Evolutionary conservation across 2,113 vertebrate species (phyloP).

Genomic region (Myanophis thanlyinensis): DNA sequence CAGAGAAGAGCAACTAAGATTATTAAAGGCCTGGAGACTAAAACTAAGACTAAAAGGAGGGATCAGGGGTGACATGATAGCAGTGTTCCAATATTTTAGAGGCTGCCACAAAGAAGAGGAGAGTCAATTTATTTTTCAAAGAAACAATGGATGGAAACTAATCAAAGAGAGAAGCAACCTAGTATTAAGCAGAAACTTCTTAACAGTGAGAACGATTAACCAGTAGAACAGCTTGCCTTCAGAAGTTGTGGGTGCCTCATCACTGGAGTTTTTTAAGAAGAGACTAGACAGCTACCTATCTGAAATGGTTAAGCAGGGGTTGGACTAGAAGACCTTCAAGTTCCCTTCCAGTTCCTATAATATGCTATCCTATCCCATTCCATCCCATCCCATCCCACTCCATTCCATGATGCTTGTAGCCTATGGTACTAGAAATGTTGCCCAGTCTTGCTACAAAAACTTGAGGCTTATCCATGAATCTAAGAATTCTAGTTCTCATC

Average conservation of each 20-base stretch:
- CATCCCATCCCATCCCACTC: too few relatives aligned
- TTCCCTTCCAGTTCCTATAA: neutral
- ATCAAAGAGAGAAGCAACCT: neutral
- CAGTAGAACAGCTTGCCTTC: neutral
- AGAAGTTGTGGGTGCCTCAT: neutral
- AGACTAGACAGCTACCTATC: neutral
- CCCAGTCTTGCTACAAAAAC: neutral
- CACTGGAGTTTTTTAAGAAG: neutral
- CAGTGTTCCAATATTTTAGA: neutral
- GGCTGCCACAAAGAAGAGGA: neutral
- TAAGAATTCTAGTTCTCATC: neutral
- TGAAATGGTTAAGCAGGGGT: neutral
- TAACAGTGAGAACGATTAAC: neutral
- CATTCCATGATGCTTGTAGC: neutral
- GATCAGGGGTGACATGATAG: neutral
- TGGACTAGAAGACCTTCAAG: neutral
- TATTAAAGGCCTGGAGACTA: neutral
- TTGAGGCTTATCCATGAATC: neutral
- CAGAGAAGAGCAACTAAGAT: neutral
- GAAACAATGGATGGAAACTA: neutral
- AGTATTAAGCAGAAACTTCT: neutral
- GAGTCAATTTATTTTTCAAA: neutral
- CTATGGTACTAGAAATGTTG: neutral
- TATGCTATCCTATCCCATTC: too few relatives aligned
- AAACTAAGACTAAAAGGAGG: neutral